Evolutionary conservation across 2,113 vertebrate species (phyloP), one percentile per base, ranked within the genome.

Genomic region (Lampris megalopsis): DNA sequence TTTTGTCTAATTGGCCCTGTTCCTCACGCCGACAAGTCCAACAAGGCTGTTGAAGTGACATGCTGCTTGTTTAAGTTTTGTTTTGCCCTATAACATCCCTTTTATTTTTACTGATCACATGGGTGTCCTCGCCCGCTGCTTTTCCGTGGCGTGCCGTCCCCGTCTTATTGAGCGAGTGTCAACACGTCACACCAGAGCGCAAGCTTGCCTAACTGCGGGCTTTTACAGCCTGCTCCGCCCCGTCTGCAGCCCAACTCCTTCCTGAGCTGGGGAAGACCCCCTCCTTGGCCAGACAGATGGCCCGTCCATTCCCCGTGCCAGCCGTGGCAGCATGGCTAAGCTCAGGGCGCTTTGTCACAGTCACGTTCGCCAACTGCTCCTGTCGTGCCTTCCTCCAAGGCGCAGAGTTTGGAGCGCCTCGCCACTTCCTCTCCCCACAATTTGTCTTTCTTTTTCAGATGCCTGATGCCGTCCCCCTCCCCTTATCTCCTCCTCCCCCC

Each of bases 261-360:
- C 83, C 81, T 24, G 49, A 80, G 77, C 80, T 70, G 81, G 79
- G 73, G 80, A 91, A 77, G 88, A 88, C 86, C 82, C 81, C 90
- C 90, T 77, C 83, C 58, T 1, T 63, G 52, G 63, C 75, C 78
- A 53, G 38, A 78, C 91, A 93, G 92, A 93, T 93, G 91, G 92
- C 58, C 24, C 36, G 11, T 50, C 62, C 69, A 11, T 71, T 24
- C 82, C 74, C 73, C 4, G 6, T 64, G 84, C 83, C 86, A 88
- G 70, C 73, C 45, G 64, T 82, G 78, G 62, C 68, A 9, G 82
- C 63, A 80, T 79, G 82, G 78, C 80, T 53, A 70, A 65, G 79
- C 84, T 88, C 77, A 8, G 69, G 74, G 69, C 49, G 73, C 81
- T 91, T 84, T 88, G 89, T 92, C 86, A 86, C 84, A 73, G 85